phyloP scores from a whole-genome alignment of 2,797 vertebrate genomes.

The Kryptopterus vitreolus region DNA sequence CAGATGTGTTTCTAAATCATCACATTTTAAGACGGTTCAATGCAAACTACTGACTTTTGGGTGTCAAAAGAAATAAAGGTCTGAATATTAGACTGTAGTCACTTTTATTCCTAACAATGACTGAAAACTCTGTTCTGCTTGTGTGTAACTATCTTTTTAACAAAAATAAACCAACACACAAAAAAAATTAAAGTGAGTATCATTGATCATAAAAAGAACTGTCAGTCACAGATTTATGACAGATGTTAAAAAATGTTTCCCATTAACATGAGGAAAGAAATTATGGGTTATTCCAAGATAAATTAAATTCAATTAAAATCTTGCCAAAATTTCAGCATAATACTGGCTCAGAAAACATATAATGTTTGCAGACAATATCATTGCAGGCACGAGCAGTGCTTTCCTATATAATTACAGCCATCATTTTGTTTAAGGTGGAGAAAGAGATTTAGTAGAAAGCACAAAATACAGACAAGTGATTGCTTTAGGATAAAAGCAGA shows the following conservation, averaged over 20 bases:
- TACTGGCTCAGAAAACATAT: not conserved
- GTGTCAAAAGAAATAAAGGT: not conserved
- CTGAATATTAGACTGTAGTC: not conserved
- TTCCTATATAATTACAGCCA: not conserved
- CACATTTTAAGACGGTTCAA: not conserved
- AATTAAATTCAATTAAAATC: too few relatives aligned
- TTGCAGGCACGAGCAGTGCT: not conserved
- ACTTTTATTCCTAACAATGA: not conserved
- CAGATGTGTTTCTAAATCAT: not conserved
- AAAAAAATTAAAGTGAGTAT: too few relatives aligned
- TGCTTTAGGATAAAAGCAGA: constrained; percentile 35
- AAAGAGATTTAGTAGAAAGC: constrained; percentile 3
- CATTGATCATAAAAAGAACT: too few relatives aligned
- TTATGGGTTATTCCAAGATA: too few relatives aligned
- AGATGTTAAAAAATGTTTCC: too few relatives aligned
- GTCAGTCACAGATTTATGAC: too few relatives aligned
- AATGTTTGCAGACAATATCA: not conserved
- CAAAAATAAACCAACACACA: too few relatives aligned
- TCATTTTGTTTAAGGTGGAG: not conserved
- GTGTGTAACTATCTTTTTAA: not conserved
- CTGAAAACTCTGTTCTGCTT: not conserved
- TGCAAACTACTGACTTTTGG: not conserved
- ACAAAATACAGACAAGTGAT: constrained; percentile 22
- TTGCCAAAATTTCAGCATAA: not conserved
- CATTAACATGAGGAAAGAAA: too few relatives aligned